Percentiles rank a stretch among this genome's conserved stretches.
Evolutionary conservation across 2,888 invertebrate genomes (phyloP).

Genomic region (Lypha dubia): DNA sequence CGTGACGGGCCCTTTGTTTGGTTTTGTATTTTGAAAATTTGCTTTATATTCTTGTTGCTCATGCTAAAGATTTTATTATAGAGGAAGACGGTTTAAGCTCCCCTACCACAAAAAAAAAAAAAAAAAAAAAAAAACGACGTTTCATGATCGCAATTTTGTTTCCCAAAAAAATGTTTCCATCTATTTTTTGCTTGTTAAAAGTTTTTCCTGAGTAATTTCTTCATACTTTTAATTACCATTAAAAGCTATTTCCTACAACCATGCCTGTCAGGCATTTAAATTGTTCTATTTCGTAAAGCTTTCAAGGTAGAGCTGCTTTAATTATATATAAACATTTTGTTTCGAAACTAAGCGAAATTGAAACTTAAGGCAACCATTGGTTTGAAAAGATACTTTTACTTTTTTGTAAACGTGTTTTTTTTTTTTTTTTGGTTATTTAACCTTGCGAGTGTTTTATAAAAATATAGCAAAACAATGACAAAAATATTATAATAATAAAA

Average conservation of each 20-base stretch:
- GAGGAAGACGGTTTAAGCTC: too few relatives aligned
- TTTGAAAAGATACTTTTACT: constrained; percentile 13
- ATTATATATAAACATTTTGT: constrained; percentile 53
- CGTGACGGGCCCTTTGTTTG: too few relatives aligned
- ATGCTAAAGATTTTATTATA: too few relatives aligned
- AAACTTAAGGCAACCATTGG: constrained; percentile 21
- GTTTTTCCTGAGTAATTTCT: neutral
- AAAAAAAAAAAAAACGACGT: too few relatives aligned
- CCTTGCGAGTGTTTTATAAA: constrained; percentile 44
- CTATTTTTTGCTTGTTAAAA: constrained; percentile 4
- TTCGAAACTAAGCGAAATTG: constrained; percentile 37
- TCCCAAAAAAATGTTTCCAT: too few relatives aligned
- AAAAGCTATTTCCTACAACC: constrained; percentile 2
- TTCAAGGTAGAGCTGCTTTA: constrained; percentile 1
- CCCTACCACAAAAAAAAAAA: too few relatives aligned
- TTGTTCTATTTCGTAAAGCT: neutral
- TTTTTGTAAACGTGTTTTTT: constrained; percentile 25
- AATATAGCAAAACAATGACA: neutral
- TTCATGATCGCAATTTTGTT: too few relatives aligned
- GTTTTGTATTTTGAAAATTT: too few relatives aligned
- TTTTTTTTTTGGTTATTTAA: constrained; percentile 33
- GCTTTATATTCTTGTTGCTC: too few relatives aligned
- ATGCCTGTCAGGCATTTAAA: neutral
- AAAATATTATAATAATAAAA: constrained; percentile 28
- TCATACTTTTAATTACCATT: neutral